Base-by-base conservation (phyloP, 2,113 vertebrate species). In the Rattus rattus region DNA sequence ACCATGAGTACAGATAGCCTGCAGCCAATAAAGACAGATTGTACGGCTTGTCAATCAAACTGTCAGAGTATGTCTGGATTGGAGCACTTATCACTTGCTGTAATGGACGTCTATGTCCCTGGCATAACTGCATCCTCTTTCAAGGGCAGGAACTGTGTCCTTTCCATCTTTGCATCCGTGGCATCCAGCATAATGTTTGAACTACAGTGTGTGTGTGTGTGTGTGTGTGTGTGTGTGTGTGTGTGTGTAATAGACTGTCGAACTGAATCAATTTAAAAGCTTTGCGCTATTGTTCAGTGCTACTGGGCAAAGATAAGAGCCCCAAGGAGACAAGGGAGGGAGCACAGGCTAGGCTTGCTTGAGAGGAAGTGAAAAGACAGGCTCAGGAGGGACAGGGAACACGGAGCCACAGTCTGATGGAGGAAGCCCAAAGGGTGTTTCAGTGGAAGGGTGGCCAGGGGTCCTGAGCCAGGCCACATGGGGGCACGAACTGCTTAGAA, bases 111-210 rank as follows among this genome's bases (percentile, higher is more conserved):
- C 92, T 65, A 63, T 97, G 96, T 97, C 88, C 88, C 88, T 56
- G 75, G 70, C 70, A 90, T 96, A 93, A 88, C 84, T 88, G 47
- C 90, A 43, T 81, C 69, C 76, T 96, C 95, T 95, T 88, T 96
- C 96, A 98, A 98, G 95, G 96, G 92, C 96, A 96, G 92, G 59
- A 43, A 81, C 85, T 90, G 67, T 86, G 95, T 94, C 96, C 83
- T 92, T 93, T 90, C 61, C 5, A 33, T 92, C 67, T 94, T 87
- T 94, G 52, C 76, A 84, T 88, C 81, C 87, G 52, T 93, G 81
- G 63, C 73, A 73, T 22, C 30, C 76, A 95, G 69, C 87, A 54
- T 83, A 67, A 94, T 69, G 93, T 86, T 63, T 70, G 87, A 83
- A 94, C 77, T 43, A 16, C 16, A 93, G n/a, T 43, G 43, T 43